Percentiles rank a stretch among this genome's conserved stretches.
These are phyloP conservation scores for Chaetops frenatus DNA, from an alignment of 2,113 vertebrate species.

Conservation along the genomic window DNA sequence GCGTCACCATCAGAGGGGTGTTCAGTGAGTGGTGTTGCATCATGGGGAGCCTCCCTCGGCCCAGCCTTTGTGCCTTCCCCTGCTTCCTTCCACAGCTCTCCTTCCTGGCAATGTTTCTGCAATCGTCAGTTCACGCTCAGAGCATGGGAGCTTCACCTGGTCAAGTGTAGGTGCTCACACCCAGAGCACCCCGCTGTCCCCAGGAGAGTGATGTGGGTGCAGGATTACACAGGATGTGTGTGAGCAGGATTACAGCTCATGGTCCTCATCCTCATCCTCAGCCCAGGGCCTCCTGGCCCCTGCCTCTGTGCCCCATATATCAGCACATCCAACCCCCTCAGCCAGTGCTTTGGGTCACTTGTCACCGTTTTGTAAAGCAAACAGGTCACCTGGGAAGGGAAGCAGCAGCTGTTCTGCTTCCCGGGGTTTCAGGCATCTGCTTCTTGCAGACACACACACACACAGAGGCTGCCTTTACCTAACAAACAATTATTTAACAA, in stretches of 20 bases:
- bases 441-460: not conserved
- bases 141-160: not conserved
- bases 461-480: slow-evolving; percentile 15
- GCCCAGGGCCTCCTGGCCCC: not conserved
- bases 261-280: not conserved
- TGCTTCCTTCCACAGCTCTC: not conserved
- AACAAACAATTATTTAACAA: slow-evolving; percentile 59
- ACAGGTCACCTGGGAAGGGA: not conserved
- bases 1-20: rapidly evolving
- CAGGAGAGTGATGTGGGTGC: not conserved
- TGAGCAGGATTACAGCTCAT: not conserved
- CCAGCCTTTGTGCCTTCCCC: not conserved
- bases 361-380: not conserved
- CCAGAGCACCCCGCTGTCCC: not conserved
- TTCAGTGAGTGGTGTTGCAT: not conserved
- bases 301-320: not conserved
- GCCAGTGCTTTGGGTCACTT: not conserved
- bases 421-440: not conserved
- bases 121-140: not conserved
- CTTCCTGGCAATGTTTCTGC: not conserved
- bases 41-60: not conserved
- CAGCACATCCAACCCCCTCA: not conserved
- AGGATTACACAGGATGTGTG: too few species aligned
- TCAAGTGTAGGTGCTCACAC: not conserved
- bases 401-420: slow-evolving; percentile 44